Evolutionary conservation across 2,888 invertebrate genomes (phyloP).

Genomic region (Apamea crenata): DNA sequence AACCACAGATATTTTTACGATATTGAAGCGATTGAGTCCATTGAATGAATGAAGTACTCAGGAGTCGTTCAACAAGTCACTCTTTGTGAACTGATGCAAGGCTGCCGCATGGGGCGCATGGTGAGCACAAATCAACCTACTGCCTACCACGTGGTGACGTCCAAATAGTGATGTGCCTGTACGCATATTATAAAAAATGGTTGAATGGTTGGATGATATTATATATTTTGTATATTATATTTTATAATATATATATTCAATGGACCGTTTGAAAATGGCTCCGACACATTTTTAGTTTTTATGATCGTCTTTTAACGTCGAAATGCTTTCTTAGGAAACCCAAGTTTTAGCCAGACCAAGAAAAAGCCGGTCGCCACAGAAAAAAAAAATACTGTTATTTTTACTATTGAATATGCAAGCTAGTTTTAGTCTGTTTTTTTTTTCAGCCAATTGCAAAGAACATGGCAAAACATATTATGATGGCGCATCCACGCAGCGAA

Average conservation of each 20-base stretch:
- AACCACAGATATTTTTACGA: conserved; percentile 71
- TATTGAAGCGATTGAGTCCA: conserved; percentile 66
- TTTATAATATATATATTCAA: not conserved
- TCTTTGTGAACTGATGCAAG: conserved; percentile 2
- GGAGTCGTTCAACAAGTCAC: conserved; percentile 31
- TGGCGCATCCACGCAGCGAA: too few species aligned
- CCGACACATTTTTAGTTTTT: not conserved
- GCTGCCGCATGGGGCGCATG: too few species aligned
- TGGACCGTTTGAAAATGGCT: not conserved
- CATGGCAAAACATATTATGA: too few species aligned
- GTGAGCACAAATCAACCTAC: too few species aligned
- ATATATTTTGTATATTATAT: not conserved
- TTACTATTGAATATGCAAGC: not conserved
- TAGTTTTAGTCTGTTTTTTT: not conserved
- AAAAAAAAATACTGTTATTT: not conserved
- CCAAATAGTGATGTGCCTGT: conserved; percentile 15
- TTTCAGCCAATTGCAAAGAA: too few species aligned
- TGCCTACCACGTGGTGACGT: conserved; percentile 3
- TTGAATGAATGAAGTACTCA: conserved; percentile 47
- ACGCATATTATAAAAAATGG: too few species aligned
- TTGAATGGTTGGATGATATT: not conserved
- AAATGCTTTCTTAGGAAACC: not conserved
- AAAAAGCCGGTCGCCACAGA: not conserved
- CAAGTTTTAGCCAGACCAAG: not conserved
- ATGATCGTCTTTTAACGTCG: not conserved